phyloP scores from a whole-genome alignment of 2,888 invertebrate genomes.

The Bedellia somnulentella region DNA sequence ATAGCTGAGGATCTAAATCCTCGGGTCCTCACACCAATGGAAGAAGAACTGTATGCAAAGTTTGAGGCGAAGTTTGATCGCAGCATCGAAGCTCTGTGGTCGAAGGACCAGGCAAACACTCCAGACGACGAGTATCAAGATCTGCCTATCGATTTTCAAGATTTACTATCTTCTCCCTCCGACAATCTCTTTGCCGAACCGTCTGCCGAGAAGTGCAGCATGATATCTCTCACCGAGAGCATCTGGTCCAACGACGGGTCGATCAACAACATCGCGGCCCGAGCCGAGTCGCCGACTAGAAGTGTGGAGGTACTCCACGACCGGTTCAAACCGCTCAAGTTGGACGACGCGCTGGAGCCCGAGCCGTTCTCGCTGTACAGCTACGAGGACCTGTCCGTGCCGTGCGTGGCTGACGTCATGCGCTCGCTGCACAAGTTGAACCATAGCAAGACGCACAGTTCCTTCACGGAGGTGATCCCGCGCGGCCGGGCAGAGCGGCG shows the following conservation, averaged over 20 bases:
- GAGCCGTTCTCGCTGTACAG: conserved; percentile 34
- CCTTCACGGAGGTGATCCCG: conserved; percentile 2
- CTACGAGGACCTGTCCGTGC: conserved; percentile 37
- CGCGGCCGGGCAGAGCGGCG: conserved; percentile 12
- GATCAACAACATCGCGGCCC: not conserved
- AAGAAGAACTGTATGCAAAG: conserved; percentile 59
- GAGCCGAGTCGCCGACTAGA: conserved; percentile 9
- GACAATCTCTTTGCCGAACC: conserved; percentile 48
- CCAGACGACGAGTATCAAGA: conserved; percentile 62
- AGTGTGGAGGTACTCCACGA: conserved; percentile 18
- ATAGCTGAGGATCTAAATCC: conserved; percentile 28
- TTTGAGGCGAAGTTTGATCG: conserved; percentile 70
- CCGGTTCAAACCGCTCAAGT: conserved; percentile 26
- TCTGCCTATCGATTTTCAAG: conserved; percentile 62
- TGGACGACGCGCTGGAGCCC: conserved; percentile 24
- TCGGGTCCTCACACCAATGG: conserved; percentile 30
- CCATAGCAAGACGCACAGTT: conserved; percentile 30
- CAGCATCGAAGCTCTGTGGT: conserved; percentile 70
- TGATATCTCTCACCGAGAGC: conserved; percentile 32
- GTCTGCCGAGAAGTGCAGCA: conserved; percentile 29
- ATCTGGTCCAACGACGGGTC: conserved; percentile 26
- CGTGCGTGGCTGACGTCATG: conserved; percentile 34
- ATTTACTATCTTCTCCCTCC: conserved; percentile 60
- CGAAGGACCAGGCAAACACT: conserved; percentile 44
- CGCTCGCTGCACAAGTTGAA: conserved; percentile 62